Evolutionary conservation across 2,888 invertebrate species (phyloP).

Genomic region (Drosophila paramelanica): DNA sequence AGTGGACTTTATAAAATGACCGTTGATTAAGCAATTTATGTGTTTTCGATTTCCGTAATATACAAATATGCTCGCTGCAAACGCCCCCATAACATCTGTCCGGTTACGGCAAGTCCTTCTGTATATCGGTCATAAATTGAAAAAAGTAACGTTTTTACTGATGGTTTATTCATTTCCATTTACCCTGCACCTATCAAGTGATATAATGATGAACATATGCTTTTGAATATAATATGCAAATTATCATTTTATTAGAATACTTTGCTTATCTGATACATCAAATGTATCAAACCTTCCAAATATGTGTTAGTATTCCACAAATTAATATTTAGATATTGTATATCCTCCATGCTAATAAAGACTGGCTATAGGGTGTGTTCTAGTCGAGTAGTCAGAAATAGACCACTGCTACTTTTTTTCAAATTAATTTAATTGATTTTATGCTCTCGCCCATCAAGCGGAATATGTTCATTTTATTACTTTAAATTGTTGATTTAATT

Average conservation of each 20-base stretch:
- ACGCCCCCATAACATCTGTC: neutral
- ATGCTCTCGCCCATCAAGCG: slow-evolving; percentile 27
- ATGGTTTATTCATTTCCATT: too few species aligned
- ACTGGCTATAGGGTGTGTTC: neutral
- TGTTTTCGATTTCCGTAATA: slow-evolving; percentile 24
- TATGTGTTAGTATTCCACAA: too few species aligned
- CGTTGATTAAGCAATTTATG: slow-evolving; percentile 42
- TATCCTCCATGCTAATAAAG: too few species aligned
- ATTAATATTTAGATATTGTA: too few species aligned
- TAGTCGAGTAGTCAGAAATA: neutral
- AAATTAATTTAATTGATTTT: slow-evolving; percentile 44
- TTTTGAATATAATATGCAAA: too few species aligned
- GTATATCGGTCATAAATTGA: neutral
- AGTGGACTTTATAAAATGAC: slow-evolving; percentile 14
- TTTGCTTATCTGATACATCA: too few species aligned
- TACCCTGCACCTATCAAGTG: too few species aligned
- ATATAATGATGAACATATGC: too few species aligned
- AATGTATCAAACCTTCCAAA: too few species aligned
- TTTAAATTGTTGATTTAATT: slow-evolving; percentile 57
- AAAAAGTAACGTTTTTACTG: too few species aligned
- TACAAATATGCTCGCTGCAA: neutral
- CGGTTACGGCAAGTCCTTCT: neutral
- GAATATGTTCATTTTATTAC: slow-evolving; percentile 44
- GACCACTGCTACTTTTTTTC: neutral
- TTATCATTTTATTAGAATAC: too few species aligned